Conservation (phyloP, 2,888 invertebrate species). For the Tuta absoluta region DNA sequence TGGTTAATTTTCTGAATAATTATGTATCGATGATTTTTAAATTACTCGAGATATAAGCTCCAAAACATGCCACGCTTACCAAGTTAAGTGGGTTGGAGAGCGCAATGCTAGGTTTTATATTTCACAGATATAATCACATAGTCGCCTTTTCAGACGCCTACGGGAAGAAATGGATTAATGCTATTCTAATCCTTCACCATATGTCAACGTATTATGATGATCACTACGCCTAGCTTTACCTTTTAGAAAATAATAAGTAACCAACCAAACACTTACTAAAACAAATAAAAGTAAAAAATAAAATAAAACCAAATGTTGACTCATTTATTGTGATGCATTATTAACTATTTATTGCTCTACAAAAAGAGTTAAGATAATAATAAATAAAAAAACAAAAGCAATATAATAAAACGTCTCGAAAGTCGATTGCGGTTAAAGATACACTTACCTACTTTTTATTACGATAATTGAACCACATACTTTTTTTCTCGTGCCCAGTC, state of each 20-base stretch:
- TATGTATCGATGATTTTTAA: background rate
- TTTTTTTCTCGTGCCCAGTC: too few relatives aligned
- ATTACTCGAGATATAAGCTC: too few relatives aligned
- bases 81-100: too few relatives aligned
- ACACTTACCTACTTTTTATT: conserved; percentile 9
- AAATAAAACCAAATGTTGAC: background rate
- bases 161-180: too few relatives aligned
- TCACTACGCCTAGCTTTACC: background rate
- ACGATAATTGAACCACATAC: background rate
- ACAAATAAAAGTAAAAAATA: background rate
- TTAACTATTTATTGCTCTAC: background rate
- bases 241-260: background rate
- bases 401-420: conserved; percentile 6
- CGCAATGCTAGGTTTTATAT: too few relatives aligned
- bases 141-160: too few relatives aligned
- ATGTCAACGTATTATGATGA: too few relatives aligned
- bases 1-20: background rate
- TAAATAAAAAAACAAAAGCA: background rate
- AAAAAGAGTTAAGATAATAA: background rate
- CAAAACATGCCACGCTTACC: too few relatives aligned
- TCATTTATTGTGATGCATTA: conserved; percentile 1
- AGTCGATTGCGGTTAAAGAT: conserved; percentile 3
- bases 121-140: too few relatives aligned
- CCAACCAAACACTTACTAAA: background rate
- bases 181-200: too few relatives aligned